Evolutionary conservation across 2,113 vertebrate species (phyloP).

Genomic region (Caracal caracal): DNA sequence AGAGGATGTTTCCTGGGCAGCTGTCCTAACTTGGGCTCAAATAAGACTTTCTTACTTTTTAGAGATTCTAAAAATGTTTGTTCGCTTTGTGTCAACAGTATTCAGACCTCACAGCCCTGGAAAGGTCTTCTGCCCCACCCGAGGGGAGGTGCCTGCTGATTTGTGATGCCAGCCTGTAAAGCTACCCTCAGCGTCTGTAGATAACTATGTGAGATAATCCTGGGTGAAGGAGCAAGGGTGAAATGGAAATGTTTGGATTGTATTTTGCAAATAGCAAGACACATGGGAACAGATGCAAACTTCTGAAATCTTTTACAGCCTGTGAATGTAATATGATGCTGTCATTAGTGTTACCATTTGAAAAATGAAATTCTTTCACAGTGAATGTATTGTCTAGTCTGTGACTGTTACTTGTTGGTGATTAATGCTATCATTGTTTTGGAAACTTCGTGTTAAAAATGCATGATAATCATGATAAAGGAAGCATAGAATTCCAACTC

Average conservation of each 20-base stretch:
- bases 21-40: neutral
- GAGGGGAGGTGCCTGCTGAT: neutral
- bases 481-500: neutral
- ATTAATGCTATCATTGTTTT: slow-evolving; percentile 53
- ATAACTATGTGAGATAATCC: neutral
- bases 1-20: neutral
- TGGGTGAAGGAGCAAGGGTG: neutral
- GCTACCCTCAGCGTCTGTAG: neutral
- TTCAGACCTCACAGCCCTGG: neutral
- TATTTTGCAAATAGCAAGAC: slow-evolving; percentile 4
- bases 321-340: neutral
- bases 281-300: neutral
- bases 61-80: neutral
- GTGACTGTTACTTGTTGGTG: neutral
- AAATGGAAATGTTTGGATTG: neutral
- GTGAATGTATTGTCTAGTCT: neutral
- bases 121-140: neutral
- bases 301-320: neutral
- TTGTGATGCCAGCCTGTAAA: neutral
- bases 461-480: neutral
- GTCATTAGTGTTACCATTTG: neutral
- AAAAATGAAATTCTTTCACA: slow-evolving; percentile 45
- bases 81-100: neutral
- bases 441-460: slow-evolving; percentile 30
- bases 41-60: neutral